Percentiles rank a stretch among this genome's conserved stretches.
Evolutionary conservation across 1,140 invertebrate genomes (phyloP).

Genomic region (Conopomorpha cramerella): DNA sequence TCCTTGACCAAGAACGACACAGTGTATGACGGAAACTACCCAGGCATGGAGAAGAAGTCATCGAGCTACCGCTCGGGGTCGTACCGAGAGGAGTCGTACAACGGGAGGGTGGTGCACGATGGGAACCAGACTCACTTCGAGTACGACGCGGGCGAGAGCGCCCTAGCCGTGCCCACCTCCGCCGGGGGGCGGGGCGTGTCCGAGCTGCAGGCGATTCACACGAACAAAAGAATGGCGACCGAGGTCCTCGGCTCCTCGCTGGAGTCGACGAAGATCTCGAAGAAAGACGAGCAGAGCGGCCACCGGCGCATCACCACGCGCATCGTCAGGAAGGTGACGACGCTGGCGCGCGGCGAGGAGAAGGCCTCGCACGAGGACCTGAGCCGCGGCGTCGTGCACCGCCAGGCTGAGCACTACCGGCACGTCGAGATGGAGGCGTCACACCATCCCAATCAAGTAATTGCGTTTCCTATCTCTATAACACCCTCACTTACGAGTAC

Average conservation of each 20-base stretch:
- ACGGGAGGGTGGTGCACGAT: conserved; percentile 50
- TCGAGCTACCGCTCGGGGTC: conserved; percentile 41
- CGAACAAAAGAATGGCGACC: conserved; percentile 80
- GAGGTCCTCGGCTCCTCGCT: conserved; percentile 82
- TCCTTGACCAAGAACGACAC: conserved; percentile 44
- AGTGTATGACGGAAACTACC: conserved; percentile 54
- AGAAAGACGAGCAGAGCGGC: conserved; percentile 71
- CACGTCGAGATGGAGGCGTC: conserved; percentile 55
- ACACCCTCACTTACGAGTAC: no score
- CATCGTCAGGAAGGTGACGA: conserved; percentile 88
- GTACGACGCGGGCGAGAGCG: conserved; percentile 45
- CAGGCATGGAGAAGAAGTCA: conserved; percentile 35
- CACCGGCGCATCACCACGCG: conserved; percentile 82
- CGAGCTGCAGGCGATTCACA: conserved; percentile 76
- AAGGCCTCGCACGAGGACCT: conserved; percentile 74
- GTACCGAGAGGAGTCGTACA: conserved; percentile 43
- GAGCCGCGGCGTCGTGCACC: conserved; percentile 59
- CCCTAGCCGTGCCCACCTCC: conserved; percentile 33
- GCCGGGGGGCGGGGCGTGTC: conserved; percentile 44
- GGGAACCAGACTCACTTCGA: conserved; percentile 58
- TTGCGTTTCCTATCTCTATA: no score
- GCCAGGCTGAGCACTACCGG: conserved; percentile 49
- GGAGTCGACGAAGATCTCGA: conserved; percentile 80
- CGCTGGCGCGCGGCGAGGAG: conserved; percentile 84
- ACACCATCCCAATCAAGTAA: no score